Evolutionary conservation across 2,888 invertebrate genomes (phyloP), one percentile per base, ranked within the genome.

Genomic region (Cryptosula pallasiana): DNA sequence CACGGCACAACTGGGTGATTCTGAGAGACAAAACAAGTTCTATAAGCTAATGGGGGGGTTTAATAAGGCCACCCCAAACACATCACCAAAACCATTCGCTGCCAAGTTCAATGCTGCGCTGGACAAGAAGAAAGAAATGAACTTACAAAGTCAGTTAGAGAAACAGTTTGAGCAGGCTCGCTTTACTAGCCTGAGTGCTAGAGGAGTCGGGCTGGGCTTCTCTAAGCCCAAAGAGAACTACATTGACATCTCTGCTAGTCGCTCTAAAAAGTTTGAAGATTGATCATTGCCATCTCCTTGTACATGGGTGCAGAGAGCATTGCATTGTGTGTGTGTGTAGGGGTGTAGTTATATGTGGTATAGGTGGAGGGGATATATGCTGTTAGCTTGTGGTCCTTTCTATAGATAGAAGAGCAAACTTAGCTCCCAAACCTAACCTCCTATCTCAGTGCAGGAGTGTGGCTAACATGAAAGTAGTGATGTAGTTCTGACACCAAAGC

Each of bases 11-110:
- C n/a, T 63, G 32, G 63, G 63, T 5, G 34, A 63, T n/a, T 27
- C 63, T 27, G 25, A 63, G 13, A 63, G 63, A 63, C 63, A 63
- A 34, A 63, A 63, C 34, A 63, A 63, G 32, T 63, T 63, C n/a
- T 63, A 29, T 32, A 20, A 63, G 5, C 34, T 63, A 13, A 9
- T 63, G 32, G 63, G 63, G 16, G 63, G 63, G 13, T 63, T 63
- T 63, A 29, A 63, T 23, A n/a, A n/a, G 16, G 5, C 25, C 5
- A 57, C 5, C 25, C 23, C 57, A 5, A n/a, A 13, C 5, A 23
- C 57, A 23, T n/a, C 57, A 20, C 20, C 25, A 13, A 63, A 27
- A 63, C 32, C 32, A 13, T 63, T 63, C 3, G 27, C 63, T 63
- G 27, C 63, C 27, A 32, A 27, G 27, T 27, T 32, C 27, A 63